Base-by-base conservation (phyloP, 2,113 vertebrate genomes). In the Calypte anna region DNA sequence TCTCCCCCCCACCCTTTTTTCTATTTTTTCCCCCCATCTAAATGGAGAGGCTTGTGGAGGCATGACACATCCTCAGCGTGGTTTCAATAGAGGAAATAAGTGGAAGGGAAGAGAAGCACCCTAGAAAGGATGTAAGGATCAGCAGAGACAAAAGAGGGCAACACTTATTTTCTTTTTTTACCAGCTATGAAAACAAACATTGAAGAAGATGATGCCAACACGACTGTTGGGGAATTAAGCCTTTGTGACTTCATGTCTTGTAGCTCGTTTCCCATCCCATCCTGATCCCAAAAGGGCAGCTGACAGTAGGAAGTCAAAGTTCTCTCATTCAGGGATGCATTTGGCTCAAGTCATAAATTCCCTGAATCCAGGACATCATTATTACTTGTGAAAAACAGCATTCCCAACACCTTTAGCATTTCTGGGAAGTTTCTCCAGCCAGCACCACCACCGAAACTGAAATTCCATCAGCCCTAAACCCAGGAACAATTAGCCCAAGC, bases 401-500 rank as follows among this genome's bases (percentile, higher is more conserved):
- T 72, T 88, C 40, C 57, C 64, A 38, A 22, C 31, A 13, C 44
- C 33, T 67, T 54, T 57, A 75, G 27, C 23, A 82, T 55, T 81
- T 69, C 80, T 31, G 14, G 8, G 87, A 54, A 88, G 77, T n/a
- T 82, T 82, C 38, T 80, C 40, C 54, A 54, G 48, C 63, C 10
- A 66, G 33, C 22, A 3, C 53, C 17, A 3, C 40, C 15, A 10
- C 62, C 19, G 7, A 58, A 92, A 96, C 95, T 94, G 88, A 84
- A 94, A 95, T 87, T 85, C 88, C 53, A 53, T 38, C 80, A 73
- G 67, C 77, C 68, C 33, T 24, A 21, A 85, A 54, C 57, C 43
- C 21, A 1, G 82, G 94, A 84, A 93, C 91, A 95, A 97, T 96
- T 95, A 96, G 54, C 88, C 82, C 80, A 70, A 54, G 31, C 8